Evolutionary conservation across 2,797 vertebrate species (phyloP).

Genomic region (Acipenser ruthenus): DNA sequence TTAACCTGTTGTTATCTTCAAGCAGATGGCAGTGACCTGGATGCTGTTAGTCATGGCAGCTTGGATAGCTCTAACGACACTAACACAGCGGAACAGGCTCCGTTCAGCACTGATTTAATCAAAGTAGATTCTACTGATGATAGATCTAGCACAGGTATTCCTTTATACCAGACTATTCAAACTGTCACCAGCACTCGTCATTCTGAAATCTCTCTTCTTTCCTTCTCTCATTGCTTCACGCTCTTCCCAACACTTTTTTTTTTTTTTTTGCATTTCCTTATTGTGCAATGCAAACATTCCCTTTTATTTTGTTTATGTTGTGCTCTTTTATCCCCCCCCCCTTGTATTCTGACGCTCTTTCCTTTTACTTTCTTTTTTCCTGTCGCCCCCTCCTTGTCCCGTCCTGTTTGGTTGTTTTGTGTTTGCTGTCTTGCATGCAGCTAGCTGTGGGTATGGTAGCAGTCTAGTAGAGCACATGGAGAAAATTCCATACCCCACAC

Average conservation of each 20-base stretch:
- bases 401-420: constrained; percentile 42
- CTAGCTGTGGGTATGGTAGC: constrained; percentile 30
- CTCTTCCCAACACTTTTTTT: constrained; percentile 13
- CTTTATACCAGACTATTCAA: constrained; percentile 7
- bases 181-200: not conserved
- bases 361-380: constrained; percentile 20
- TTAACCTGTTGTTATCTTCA: constrained; percentile 43
- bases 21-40: constrained; percentile 76
- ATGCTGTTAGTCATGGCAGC: constrained; percentile 78
- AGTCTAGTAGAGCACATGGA: constrained; percentile 30
- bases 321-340: constrained; percentile 3
- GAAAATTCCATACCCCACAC: constrained; percentile 32
- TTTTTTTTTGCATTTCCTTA: constrained; percentile 9
- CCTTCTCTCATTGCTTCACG: constrained; percentile 11
- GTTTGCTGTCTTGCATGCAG: constrained; percentile 50
- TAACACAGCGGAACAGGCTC: constrained; percentile 63
- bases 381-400: constrained; percentile 33
- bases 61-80: constrained; percentile 73
- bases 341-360: constrained; percentile 11
- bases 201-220: constrained; percentile 3
- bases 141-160: constrained; percentile 71
- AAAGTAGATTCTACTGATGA: constrained; percentile 78
- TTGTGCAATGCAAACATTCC: constrained; percentile 14
- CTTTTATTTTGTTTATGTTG: not conserved
- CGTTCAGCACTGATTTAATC: constrained; percentile 71